Conservation (phyloP, 1,140 invertebrate genomes). For the Saccostrea cuccullata region DNA sequence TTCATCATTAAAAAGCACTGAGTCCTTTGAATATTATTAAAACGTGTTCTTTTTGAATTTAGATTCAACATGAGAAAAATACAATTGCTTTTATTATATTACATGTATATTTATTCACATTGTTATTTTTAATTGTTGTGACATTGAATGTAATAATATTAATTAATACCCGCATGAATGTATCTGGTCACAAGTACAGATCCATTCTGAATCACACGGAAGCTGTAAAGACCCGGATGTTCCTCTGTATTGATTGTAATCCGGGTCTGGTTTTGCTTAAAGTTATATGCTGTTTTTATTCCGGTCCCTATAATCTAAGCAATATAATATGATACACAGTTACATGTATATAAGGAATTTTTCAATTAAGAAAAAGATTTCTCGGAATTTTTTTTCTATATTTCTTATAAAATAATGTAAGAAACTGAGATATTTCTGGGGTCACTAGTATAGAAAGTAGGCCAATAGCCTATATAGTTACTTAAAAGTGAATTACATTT, state of each 20-base stretch:
- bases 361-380: neutral
- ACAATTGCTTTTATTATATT: no score
- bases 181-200: neutral
- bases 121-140: neutral
- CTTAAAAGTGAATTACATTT: neutral
- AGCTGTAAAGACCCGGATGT: neutral
- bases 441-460: neutral
- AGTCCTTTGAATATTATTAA: neutral
- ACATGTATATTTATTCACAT: no score
- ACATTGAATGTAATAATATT: neutral
- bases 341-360: neutral
- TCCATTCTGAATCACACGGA: neutral
- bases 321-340: no score
- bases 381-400: neutral
- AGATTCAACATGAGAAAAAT: no score
- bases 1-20: no score
- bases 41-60: no score
- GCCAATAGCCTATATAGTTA: neutral
- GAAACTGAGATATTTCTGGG: no score
- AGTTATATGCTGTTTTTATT: neutral
- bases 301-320: neutral
- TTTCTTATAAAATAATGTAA: neutral
- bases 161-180: slow-evolving; percentile 12
- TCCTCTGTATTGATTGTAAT: neutral
- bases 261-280: neutral